Base-by-base conservation (phyloP, 2,797 vertebrate species). In the Bovichtus diacanthus region DNA sequence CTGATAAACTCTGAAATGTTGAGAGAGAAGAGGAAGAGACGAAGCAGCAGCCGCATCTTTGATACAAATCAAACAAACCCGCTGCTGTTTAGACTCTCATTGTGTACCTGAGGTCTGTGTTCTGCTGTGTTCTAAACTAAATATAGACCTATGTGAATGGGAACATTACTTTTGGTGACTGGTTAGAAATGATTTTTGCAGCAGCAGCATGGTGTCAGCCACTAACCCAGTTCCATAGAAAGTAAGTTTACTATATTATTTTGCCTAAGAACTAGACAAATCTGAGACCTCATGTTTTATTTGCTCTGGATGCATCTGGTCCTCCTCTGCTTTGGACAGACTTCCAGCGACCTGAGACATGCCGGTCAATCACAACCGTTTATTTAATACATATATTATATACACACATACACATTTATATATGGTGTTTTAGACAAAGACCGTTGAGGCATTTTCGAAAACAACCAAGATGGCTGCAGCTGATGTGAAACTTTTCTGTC, bases 31-130 rank as follows among this genome's bases (percentile, higher is more conserved):
- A 29, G 4, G 43, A 27, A 39, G 16, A 29, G 4, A 2, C 0
- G 5, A 54, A 23, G 60, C 31, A 9, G 64, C 46, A 29, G 54
- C 39, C 2, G 44, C 44, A 53, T 53, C 51, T 56, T 74, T 80
- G 16, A 50, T 1, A 73, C 54, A 70, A 83, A 51, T 73, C 21
- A 74, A 59, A 67, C 38, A 9, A 11, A 16, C 49, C 31, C 2
- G n/a, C 51, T 59, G 56, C 43, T 19, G 31, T 46, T 15, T 1
- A 11, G 5, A 55, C 27, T 60, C 21, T 59, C 0, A 0, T 43
- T 29, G 21, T 34, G 43, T 63, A 83, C 49, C 43, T 29, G 21
- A 50, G 46, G 12, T 78, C 69, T 10, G 21, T n/a, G n/a, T n/a
- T n/a, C n/a, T n/a, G n/a, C 51, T 27, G 6, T 23, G 18, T 41